Evolutionary conservation across 2,888 invertebrate species (phyloP).

Genomic region (Epirrhoe alternata): DNA sequence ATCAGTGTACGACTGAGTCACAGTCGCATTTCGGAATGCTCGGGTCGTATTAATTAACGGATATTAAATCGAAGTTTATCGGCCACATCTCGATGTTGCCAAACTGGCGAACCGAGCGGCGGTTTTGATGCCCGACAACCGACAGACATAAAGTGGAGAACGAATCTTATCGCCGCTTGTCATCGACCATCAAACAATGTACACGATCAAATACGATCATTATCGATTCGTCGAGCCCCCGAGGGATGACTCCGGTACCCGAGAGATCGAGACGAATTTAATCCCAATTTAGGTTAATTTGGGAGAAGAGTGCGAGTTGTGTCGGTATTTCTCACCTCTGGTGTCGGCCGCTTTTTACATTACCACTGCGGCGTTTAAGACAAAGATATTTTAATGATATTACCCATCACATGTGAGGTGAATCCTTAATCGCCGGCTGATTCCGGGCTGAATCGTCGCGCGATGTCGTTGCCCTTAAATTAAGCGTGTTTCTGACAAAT

Average conservation of each 20-base stretch:
- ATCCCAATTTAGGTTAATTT: slow-evolving; percentile 67
- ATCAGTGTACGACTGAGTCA: slow-evolving; percentile 78
- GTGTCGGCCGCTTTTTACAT: slow-evolving; percentile 76
- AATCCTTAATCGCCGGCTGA: slow-evolving; percentile 78
- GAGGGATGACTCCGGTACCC: slow-evolving; percentile 55
- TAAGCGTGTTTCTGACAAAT: slow-evolving; percentile 79
- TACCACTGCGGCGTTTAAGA: slow-evolving; percentile 76
- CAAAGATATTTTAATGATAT: slow-evolving; percentile 85
- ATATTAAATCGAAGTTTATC: slow-evolving; percentile 84
- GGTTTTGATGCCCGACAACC: slow-evolving; percentile 70
- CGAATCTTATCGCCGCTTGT: slow-evolving; percentile 76
- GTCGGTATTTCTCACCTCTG: slow-evolving; percentile 80
- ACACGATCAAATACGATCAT: slow-evolving; percentile 77
- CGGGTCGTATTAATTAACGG: slow-evolving; percentile 83
- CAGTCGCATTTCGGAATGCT: slow-evolving; percentile 79
- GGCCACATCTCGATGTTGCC: slow-evolving; percentile 81
- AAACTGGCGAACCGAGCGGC: slow-evolving; percentile 74
- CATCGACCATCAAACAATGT: slow-evolving; percentile 81
- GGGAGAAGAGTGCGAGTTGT: slow-evolving; percentile 65
- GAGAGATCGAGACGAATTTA: slow-evolving; percentile 59
- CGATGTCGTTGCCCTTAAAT: slow-evolving; percentile 82
- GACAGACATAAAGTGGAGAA: slow-evolving; percentile 66
- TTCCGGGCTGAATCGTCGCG: slow-evolving; percentile 67
- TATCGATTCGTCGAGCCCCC: slow-evolving; percentile 64
- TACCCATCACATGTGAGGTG: slow-evolving; percentile 80